Base-by-base conservation (phyloP, 2,113 vertebrate species). In the Thermophis baileyi region DNA sequence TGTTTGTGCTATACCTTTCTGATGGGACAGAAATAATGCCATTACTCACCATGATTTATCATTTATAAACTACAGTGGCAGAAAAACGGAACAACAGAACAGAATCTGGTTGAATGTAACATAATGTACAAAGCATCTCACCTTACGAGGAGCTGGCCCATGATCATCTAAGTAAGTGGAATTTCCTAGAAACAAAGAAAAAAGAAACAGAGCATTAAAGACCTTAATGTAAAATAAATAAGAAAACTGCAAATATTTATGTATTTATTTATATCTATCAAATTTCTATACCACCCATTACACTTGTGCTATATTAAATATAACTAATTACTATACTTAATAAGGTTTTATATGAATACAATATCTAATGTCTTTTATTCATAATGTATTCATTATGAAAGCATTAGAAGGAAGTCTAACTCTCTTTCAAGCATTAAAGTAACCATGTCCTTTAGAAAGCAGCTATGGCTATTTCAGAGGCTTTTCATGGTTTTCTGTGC, bases 121-220 rank as follows among this genome's bases (percentile, higher is more conserved):
- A 60, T 0, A 93, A 94, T 47, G 50, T 81, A 81, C 86, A 50
- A 16, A 93, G 60, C 35, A 92, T 9, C 98, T 98, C 96, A 99
- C 99, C 98, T 98, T 98, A 86, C 98, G 98, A 93, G 97, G 97
- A 57, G 97, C 98, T 89, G 98, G 98, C 85, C 98, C 98, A 3
- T 99, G 99, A 95, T 99, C 99, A 97, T 99, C 98, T 97, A 98
- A 96, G 54, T 98, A 99, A 96, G 99, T 99, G 94, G 99, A 99
- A 97, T 99, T 98, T 97, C 99, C 99, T 98, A 96, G 24, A 60
- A 95, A 30, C 12, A 94, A 85, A 87, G 90, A 94, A 89, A 46
- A 63, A 95, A 88, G 74, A 57, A 27, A 91, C 63, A 9, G 81
- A 94, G 88, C 27, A 1, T 50, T 92, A 89, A 87, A 86, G 18